Base-by-base conservation (phyloP, 2,113 vertebrate species). In the Nerophis ophidion region DNA sequence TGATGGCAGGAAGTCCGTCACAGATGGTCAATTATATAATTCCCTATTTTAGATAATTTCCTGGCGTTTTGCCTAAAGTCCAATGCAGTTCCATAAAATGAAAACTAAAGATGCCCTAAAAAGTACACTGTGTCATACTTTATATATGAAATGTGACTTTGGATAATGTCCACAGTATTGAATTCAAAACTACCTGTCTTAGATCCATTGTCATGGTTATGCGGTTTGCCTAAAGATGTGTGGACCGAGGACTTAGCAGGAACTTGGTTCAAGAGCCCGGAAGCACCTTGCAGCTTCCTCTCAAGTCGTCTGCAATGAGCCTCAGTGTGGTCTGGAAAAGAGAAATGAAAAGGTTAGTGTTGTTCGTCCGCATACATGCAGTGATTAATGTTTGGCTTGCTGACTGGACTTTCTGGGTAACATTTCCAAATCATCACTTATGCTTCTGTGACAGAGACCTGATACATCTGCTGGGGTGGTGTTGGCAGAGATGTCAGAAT, bases 261-360 rank as follows among this genome's bases (percentile, higher is more conserved):
- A 12, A n/a, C 57, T 16, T 11, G 38, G 15, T 12, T 57, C 0
- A 10, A 33, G 7, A 60, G 33, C 33, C 15, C 6, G 4, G 14
- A 26, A 61, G 35, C 36, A 42, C 36, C n/a, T 67, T 87, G 74
- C 54, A 88, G 70, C 55, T 84, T 82, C 13, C 75, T 82, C 44
- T 89, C 85, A 50, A 87, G 55, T 1, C 15, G 8, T 59, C 79
- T 61, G 60, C 79, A 81, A n/a, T 76, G 86, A 9, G 71, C 87
- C 19, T 72, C 56, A 49, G 76, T 69, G 47, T 84, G 80, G 53
- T 75, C 89, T 88, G 61, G 35, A 60, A 19, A 10, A 48, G 5
- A 60, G 33, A 40, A 60, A 49, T 12, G 34, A 33, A 53, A 34
- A 53, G 51, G 26, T 35, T 15, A 8, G 48, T 17, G 16, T 19